Conservation (phyloP, 2,888 invertebrate genomes). For the Thymelicus lineola region DNA sequence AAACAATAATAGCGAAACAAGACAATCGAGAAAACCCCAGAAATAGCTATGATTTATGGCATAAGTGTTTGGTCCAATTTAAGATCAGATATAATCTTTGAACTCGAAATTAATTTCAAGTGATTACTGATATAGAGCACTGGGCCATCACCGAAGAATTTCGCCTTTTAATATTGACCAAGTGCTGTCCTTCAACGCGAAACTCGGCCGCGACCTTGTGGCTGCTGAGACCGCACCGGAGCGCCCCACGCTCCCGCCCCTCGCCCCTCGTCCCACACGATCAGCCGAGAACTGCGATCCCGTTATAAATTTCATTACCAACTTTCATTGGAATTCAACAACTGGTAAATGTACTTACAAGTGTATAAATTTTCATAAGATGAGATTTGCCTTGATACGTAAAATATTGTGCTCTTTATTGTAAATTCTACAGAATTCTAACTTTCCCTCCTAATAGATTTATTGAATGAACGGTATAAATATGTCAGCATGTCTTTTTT, state of each 20-base stretch:
- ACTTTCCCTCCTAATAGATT: too few species aligned
- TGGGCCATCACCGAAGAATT: neutral
- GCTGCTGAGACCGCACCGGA: neutral
- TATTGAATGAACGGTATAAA: neutral
- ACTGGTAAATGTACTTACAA: neutral
- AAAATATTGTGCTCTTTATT: too few species aligned
- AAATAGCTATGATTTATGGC: too few species aligned
- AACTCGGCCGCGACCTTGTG: conserved; percentile 24
- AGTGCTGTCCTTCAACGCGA: conserved; percentile 23
- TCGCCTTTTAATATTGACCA: conserved; percentile 1
- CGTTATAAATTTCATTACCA: conserved; percentile 17
- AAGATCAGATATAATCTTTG: too few species aligned
- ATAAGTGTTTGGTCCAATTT: too few species aligned
- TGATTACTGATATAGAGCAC: too few species aligned
- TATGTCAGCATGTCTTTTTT: neutral
- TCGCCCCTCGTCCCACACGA: neutral
- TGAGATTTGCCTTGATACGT: too few species aligned
- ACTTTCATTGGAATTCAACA: conserved; percentile 5
- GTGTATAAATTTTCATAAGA: too few species aligned
- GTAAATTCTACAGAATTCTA: too few species aligned
- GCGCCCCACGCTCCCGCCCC: neutral
- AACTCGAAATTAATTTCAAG: too few species aligned
- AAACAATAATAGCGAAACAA: too few species aligned
- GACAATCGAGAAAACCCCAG: too few species aligned
- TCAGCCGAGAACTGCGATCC: neutral